A percentile compares a stretch with the other conserved stretches of the same genome.
These are phyloP conservation scores for Limnodromus scolopaceus DNA, from an alignment of 2,797 vertebrate genomes.

Conservation along the genomic window DNA sequence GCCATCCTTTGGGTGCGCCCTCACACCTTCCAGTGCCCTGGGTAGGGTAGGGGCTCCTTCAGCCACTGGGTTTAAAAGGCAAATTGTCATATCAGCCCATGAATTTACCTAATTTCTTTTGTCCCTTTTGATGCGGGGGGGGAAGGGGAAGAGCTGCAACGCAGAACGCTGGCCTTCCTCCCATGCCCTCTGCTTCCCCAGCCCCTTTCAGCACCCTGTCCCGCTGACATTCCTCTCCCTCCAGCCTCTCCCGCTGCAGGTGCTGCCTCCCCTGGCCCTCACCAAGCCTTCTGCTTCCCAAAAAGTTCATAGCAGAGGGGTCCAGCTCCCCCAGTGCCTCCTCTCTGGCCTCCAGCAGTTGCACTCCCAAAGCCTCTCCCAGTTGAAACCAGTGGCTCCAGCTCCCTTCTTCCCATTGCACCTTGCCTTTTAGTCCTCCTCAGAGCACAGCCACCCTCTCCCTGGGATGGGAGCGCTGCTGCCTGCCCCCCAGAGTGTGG, in stretches of 20 bases:
- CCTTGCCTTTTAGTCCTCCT: background rate
- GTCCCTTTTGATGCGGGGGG: background rate
- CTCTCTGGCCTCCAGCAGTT: background rate
- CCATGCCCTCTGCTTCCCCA: background rate
- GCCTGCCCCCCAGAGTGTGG: background rate
- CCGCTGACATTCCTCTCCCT: background rate
- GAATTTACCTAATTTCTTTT: background rate
- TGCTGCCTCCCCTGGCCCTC: background rate
- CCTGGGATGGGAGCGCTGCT: background rate
- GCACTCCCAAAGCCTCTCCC: background rate
- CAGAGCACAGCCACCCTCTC: background rate
- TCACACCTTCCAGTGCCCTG: background rate
- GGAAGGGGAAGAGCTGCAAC: background rate
- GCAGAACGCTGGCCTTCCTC: background rate
- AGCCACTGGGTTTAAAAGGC: background rate
- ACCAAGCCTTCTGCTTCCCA: background rate
- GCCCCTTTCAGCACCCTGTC: background rate
- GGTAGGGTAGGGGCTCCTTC: background rate
- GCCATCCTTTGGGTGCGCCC: background rate
- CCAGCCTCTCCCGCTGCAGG: background rate
- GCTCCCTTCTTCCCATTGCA: background rate
- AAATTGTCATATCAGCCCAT: background rate
- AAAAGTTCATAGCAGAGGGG: background rate
- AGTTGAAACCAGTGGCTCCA: background rate
- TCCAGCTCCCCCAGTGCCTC: background rate